These are phyloP conservation scores for Drosophila fulvimacula DNA, from an alignment of 2,888 invertebrate species.

Conservation along the genomic window DNA sequence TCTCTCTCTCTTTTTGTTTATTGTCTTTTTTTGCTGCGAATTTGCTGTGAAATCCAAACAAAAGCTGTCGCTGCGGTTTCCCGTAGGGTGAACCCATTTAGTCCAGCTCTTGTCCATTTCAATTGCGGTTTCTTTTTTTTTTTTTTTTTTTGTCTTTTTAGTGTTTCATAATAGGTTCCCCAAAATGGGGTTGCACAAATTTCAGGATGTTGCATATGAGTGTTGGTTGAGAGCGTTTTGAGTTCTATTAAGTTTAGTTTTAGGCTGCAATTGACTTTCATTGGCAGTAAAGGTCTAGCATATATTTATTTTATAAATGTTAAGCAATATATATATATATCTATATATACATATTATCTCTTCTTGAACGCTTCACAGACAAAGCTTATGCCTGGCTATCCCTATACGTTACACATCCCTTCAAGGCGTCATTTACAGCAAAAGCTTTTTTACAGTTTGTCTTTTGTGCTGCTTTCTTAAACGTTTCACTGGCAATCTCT, in stretches of 20 bases:
- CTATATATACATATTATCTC: neutral
- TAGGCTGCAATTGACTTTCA: neutral
- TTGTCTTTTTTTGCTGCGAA: slow-evolving; percentile 12
- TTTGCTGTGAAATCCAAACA: slow-evolving; percentile 25
- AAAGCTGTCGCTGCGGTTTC: slow-evolving; percentile 6
- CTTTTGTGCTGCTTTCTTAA: neutral
- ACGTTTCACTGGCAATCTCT: neutral
- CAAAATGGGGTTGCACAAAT: neutral
- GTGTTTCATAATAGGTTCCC: neutral
- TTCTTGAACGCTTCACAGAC: neutral
- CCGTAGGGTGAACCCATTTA: slow-evolving; percentile 11
- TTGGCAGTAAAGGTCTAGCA: neutral
- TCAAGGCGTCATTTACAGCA: no score
- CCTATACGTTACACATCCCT: no score
- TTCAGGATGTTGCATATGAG: neutral
- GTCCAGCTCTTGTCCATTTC: slow-evolving; percentile 8
- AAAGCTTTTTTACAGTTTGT: no score
- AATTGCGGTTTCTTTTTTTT: slow-evolving; percentile 8
- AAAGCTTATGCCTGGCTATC: no score
- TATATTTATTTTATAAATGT: neutral
- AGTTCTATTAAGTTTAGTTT: neutral
- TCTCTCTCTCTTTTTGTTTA: neutral
- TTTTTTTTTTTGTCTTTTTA: neutral
- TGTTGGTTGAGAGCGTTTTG: neutral
- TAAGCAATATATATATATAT: neutral